Evolutionary conservation across 2,888 invertebrate genomes (phyloP), one percentile per base, ranked within the genome.

Genomic region (Macrophya alboannulata): DNA sequence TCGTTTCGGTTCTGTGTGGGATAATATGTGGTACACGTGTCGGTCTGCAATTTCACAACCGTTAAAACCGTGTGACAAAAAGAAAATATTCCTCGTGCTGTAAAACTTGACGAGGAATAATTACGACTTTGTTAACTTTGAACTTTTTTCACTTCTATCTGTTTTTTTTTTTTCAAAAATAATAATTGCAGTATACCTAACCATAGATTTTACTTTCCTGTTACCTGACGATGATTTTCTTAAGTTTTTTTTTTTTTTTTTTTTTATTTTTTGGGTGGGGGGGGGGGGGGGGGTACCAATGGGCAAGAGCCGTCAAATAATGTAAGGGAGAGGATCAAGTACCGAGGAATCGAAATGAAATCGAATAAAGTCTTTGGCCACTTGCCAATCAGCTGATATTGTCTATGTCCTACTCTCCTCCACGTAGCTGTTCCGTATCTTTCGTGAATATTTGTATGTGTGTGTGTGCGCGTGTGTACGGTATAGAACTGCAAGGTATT

Each of bases 331-430:
- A 48, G 62, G 51, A 21, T n/a, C 21, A 15, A 17, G 6, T 21
- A 43, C 17, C 25, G 21, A 85, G 59, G 59, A 71, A 72, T 68
- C 71, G 82, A 68, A 31, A 72, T 48, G 59, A 59, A 71, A 85
- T 62, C 45, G 71, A 45, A 79, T 85, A 71, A 83, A 71, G 72
- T 82, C 68, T 43, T 85, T 85, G 85, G 85, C 82, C 43, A 51
- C 5, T 71, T 25, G 81, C 85, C 85, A 85, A 85, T 85, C 85
- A 85, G 81, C 82, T 81, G 85, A 82, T 82, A 85, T 85, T 68
- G 82, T 15, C 71, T 31, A 17, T 65, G 45, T 72, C 62, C 74
- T 51, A 15, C 17, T 25, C 55, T 6, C 12, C 55, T 40, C 59
- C n/a, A 37, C 21, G 37, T 72, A 76, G 17, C 72, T 6, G 25